Conservation (phyloP, 2,113 vertebrate species). For the Cranoglanis bouderius region DNA sequence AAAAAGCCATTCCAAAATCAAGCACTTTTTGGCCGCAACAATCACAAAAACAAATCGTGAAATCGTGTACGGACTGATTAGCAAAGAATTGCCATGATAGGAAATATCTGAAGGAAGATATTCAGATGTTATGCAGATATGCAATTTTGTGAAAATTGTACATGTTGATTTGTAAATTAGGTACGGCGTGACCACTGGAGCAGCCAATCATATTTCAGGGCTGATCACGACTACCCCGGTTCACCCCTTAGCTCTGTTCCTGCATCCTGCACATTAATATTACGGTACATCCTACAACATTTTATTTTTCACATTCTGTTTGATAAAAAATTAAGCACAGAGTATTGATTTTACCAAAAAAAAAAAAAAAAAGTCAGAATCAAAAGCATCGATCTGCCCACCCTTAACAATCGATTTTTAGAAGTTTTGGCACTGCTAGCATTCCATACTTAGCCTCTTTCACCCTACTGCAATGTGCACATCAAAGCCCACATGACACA, state of each 20-base stretch:
- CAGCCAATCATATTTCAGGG: not conserved
- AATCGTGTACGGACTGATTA: too few relatives aligned
- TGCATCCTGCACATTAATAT: not conserved
- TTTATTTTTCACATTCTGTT: not conserved
- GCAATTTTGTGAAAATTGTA: not conserved
- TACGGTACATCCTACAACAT: not conserved
- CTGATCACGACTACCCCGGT: not conserved
- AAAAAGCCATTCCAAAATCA: too few relatives aligned
- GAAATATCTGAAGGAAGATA: not conserved
- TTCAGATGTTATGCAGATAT: not conserved
- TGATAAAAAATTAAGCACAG: not conserved
- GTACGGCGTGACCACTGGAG: not conserved
- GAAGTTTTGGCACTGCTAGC: not conserved
- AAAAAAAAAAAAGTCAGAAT: not conserved
- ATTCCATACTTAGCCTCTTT: conserved; percentile 34
- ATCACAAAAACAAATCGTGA: too few relatives aligned
- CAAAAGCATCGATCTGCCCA: not conserved
- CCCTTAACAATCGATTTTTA: not conserved
- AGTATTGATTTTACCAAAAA: not conserved
- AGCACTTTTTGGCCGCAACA: too few relatives aligned
- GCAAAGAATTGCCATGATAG: not conserved
- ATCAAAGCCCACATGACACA: conserved; percentile 11
- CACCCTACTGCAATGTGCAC: conserved; percentile 40
- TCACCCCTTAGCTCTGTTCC: not conserved
- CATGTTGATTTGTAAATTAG: not conserved